Evolutionary conservation across 2,797 vertebrate genomes (phyloP), one percentile per base, ranked within the genome.

Genomic region (Tragopan temminckii): DNA sequence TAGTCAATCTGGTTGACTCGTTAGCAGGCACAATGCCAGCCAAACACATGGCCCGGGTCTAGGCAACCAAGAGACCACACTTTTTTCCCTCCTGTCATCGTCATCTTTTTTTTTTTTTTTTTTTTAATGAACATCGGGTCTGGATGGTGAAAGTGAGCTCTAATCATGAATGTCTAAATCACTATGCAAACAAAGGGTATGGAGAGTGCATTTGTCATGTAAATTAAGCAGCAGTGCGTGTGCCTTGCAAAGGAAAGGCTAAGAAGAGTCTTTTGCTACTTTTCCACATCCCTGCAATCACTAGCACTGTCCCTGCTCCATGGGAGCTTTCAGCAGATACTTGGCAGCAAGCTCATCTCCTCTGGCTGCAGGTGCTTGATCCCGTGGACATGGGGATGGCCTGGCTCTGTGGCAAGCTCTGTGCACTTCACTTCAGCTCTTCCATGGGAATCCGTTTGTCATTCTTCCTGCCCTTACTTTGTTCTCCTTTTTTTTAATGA

Each of bases 21-120:
- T 97, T 96, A 95, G 89, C 85, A 89, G 93, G 94, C 92, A 91
- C 87, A 27, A 63, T 46, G 90, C 90, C 96, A 97, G 92, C 68
- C 83, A 91, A 95, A 96, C 90, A 95, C 94, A 96, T 93, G 96
- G 95, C 91, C 89, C 70, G 79, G 83, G 89, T 95, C 93, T 96
- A 96, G 82, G 90, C 93, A 97, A 96, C 91, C 82, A 94, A 80
- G 85, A 87, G 83, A 89, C 6, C 61, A 92, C 63, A 45, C 46
- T 38, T 74, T 80, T 94, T 83, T 96, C 52, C 68, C 53, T 92
- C 80, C 62, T 23, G 0, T 79, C 48, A 13, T 91, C 18, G 7
- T 85, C 23, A 4, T 74, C 11, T 5, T 21, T 20, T 4, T 13
- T 23, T 7, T 19, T 20, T 16, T 27, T 58, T 66, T 88, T 82